Percentiles rank a stretch among this genome's conserved stretches.
phyloP scores from a whole-genome alignment of 1,140 invertebrate species.

The Drosophila setifemur region DNA sequence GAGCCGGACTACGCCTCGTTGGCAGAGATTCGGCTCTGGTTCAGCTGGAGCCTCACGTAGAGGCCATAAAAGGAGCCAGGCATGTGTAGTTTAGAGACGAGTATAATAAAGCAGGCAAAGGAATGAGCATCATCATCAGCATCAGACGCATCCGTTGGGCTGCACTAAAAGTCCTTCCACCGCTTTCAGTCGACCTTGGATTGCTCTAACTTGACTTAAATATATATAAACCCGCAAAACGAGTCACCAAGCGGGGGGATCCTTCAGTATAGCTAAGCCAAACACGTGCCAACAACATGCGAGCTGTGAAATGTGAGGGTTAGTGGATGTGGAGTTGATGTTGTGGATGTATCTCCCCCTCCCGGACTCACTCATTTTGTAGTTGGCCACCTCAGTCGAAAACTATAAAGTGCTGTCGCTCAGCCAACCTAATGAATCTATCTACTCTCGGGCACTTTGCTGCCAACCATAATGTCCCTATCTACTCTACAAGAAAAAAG shows the following conservation, averaged over 20 bases:
- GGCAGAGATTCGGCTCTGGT: background rate
- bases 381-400: constrained; percentile 15
- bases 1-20: constrained; percentile 15
- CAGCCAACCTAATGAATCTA: background rate
- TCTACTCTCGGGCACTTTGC: no score
- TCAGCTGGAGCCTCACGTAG: constrained; percentile 51
- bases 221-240: background rate
- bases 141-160: background rate
- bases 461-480: background rate
- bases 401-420: constrained; percentile 42
- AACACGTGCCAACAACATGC: constrained; percentile 49
- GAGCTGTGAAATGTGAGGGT: constrained; percentile 7
- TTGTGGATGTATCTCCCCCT: background rate
- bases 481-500: background rate
- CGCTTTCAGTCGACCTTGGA: background rate
- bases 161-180: constrained; percentile 4
- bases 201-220: background rate
- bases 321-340: no score
- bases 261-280: constrained; percentile 10
- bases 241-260: background rate
- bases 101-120: constrained; percentile 61
- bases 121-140: constrained; percentile 54
- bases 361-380: constrained; percentile 42
- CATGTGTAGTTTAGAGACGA: constrained; percentile 46
- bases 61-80: constrained; percentile 57